phyloP scores from a whole-genome alignment of 2,797 vertebrate species.

The Brachymystax lenok region DNA sequence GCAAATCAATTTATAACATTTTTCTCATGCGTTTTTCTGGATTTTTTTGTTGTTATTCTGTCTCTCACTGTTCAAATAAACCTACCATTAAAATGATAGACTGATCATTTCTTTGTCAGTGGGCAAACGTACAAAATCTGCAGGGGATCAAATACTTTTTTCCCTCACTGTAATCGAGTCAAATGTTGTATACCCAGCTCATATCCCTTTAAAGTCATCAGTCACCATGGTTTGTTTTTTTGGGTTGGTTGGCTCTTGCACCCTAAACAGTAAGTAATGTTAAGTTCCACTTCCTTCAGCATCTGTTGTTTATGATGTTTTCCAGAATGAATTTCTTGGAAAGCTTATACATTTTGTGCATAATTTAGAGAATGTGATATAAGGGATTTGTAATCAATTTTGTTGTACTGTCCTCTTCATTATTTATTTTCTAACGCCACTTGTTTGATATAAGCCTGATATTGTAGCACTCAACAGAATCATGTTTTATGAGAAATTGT shows the following conservation, averaged over 20 bases:
- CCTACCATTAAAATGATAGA: too few species aligned
- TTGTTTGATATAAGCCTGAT: not conserved
- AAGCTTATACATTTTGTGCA: constrained; percentile 38
- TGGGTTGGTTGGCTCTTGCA: constrained; percentile 10
- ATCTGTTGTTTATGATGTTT: constrained; percentile 45
- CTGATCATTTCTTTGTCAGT: too few species aligned
- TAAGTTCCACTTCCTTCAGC: constrained; percentile 18
- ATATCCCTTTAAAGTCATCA: not conserved
- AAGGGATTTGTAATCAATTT: constrained; percentile 18
- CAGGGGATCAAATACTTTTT: too few species aligned
- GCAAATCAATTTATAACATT: too few species aligned
- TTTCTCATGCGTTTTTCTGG: too few species aligned
- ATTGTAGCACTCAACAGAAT: not conserved
- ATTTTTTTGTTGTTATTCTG: too few species aligned
- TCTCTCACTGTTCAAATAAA: too few species aligned
- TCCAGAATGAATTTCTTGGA: constrained; percentile 7
- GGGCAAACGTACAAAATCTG: too few species aligned
- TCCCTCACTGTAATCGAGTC: not conserved
- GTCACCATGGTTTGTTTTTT: not conserved
- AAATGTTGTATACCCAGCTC: not conserved
- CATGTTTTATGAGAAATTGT: not conserved
- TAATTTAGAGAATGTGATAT: constrained; percentile 33
- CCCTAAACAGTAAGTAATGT: constrained; percentile 3
- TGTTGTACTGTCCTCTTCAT: not conserved
- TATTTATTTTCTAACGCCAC: not conserved